phyloP scores from a whole-genome alignment of 1,140 invertebrate species.

The Bursaphelenchus mucronatus region DNA sequence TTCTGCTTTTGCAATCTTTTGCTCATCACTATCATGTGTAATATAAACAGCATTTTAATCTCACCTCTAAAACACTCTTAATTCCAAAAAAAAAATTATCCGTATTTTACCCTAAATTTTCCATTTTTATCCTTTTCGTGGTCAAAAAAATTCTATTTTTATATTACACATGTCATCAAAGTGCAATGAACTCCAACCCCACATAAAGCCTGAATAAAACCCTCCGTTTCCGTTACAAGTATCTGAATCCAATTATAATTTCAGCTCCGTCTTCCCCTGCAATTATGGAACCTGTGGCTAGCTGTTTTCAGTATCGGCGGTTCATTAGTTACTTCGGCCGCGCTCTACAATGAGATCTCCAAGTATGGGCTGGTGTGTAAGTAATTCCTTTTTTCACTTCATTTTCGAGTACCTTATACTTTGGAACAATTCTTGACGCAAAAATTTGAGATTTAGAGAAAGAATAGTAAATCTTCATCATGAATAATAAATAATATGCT shows the following conservation, averaged over 20 bases:
- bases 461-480: too few species aligned
- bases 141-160: not conserved
- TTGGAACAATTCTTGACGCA: too few species aligned
- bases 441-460: too few species aligned
- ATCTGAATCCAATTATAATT: constrained; percentile 65
- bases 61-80: not conserved
- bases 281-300: constrained; percentile 83
- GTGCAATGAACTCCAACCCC: too few species aligned
- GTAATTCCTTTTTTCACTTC: constrained; percentile 51
- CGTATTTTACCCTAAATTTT: not conserved
- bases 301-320: constrained; percentile 79
- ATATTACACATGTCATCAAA: too few species aligned
- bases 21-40: too few species aligned
- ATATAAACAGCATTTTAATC: too few species aligned
- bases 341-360: constrained; percentile 52
- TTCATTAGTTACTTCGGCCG: constrained; percentile 62
- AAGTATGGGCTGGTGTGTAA: constrained; percentile 70
- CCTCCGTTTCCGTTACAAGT: too few species aligned
- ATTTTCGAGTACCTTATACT: too few species aligned
- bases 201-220: too few species aligned
- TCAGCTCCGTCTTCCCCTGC: constrained; percentile 75
- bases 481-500: not conserved
- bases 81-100: constrained; percentile 10
- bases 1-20: not conserved
- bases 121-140: not conserved